Conservation (phyloP, 2,888 invertebrate genomes). For the Fissipunctia ypsillon region DNA sequence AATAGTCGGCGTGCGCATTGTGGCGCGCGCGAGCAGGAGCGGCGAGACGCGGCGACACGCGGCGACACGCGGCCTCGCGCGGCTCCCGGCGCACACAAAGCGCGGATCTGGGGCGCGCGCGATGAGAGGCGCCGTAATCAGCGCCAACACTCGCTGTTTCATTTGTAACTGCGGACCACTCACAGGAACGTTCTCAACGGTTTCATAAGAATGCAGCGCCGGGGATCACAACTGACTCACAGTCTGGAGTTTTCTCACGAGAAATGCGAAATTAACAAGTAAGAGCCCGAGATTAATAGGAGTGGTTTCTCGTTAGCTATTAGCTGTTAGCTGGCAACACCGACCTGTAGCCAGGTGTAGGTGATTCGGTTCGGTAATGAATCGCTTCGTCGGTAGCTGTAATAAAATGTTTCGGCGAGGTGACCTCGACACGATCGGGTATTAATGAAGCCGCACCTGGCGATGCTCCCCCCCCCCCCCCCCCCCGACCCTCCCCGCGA, state of each 20-base stretch:
- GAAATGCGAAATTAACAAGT: conserved; percentile 21
- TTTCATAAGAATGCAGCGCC: conserved; percentile 31
- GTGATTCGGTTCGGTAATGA: conserved; percentile 22
- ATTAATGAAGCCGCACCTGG: conserved; percentile 19
- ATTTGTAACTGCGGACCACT: conserved; percentile 48
- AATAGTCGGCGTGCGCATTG: conserved; percentile 66
- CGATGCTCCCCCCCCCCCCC: neutral
- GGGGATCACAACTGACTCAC: conserved; percentile 28
- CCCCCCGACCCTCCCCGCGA: neutral
- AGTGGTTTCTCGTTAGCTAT: conserved; percentile 33
- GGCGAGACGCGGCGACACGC: conserved; percentile 3
- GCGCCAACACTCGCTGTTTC: conserved; percentile 53
- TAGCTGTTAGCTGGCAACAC: conserved; percentile 11
- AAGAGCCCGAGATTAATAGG: conserved; percentile 23
- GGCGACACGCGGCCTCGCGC: conserved; percentile 10
- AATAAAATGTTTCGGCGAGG: conserved; percentile 22
- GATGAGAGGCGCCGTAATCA: conserved; percentile 59
- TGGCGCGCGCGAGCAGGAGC: conserved; percentile 41
- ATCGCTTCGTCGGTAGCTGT: conserved; percentile 1
- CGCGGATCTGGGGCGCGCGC: conserved; percentile 62
- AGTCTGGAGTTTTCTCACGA: conserved; percentile 27
- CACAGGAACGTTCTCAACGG: conserved; percentile 11
- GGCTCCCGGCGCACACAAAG: conserved; percentile 21
- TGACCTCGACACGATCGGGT: conserved; percentile 21
- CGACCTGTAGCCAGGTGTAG: conserved; percentile 10